Conservation (phyloP, 2,888 invertebrate species). For the Calephelis perditalis region DNA sequence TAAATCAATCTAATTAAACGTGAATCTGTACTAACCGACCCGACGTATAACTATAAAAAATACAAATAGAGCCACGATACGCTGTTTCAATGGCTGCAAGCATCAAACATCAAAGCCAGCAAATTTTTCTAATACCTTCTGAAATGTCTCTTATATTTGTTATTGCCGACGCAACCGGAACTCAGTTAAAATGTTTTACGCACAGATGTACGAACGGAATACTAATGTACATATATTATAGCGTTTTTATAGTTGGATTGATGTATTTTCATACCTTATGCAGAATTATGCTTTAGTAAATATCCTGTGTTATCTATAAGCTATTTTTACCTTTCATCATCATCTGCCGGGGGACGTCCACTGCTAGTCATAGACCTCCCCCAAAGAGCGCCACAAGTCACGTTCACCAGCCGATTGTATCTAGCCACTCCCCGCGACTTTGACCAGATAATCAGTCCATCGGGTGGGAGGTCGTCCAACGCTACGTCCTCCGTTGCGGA, state of each 20-base stretch:
- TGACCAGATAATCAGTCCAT: no score
- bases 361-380: no score
- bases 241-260: background rate
- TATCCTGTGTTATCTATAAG: background rate
- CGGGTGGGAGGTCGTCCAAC: no score
- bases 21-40: no score
- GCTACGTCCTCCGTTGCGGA: no score
- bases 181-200: constrained; percentile 13
- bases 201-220: constrained; percentile 25
- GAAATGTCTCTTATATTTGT: constrained; percentile 35
- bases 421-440: no score
- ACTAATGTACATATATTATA: constrained; percentile 24
- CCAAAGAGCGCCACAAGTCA: no score
- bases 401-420: no score
- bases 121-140: constrained; percentile 29
- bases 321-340: no score
- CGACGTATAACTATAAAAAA: background rate
- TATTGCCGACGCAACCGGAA: constrained; percentile 39
- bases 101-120: constrained; percentile 37
- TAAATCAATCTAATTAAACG: no score
- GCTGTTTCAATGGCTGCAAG: constrained; percentile 35
- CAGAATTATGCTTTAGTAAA: background rate
- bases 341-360: no score
- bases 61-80: constrained; percentile 17
- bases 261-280: constrained; percentile 6